A percentile compares a stretch with the other conserved stretches of the same genome.
Evolutionary conservation across 37 sponge, comb jelly and placozoan genomes (phyloP).

Genomic region (Hormiphora californensis): DNA sequence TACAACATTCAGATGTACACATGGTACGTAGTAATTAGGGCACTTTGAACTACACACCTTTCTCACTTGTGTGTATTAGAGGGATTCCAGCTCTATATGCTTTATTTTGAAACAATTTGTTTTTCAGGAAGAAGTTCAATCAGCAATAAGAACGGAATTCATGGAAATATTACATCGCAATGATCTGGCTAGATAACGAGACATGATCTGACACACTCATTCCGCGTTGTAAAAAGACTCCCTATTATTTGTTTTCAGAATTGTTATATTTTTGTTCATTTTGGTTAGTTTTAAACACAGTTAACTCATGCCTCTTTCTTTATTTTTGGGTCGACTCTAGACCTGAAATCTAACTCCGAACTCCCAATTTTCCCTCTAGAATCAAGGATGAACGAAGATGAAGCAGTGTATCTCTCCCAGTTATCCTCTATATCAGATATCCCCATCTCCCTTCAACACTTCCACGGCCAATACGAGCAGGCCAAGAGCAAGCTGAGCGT

Average conservation of each 20-base stretch:
- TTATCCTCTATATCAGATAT: slow-evolving; percentile 17
- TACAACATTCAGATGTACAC: too few species aligned
- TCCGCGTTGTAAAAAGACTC: too few species aligned
- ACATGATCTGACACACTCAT: too few species aligned
- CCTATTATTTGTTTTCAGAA: too few species aligned
- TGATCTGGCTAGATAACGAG: too few species aligned
- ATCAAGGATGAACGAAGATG: slow-evolving; percentile 42
- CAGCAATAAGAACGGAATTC: not conserved
- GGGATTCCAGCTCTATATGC: not conserved
- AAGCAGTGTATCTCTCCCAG: slow-evolving; percentile 17
- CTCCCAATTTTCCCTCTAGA: not conserved
- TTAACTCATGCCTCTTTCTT: too few species aligned
- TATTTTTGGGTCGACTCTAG: too few species aligned
- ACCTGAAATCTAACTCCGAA: too few species aligned
- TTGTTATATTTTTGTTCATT: too few species aligned
- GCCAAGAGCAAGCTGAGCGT: slow-evolving; percentile 35
- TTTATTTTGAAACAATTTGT: not conserved
- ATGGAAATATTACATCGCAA: not conserved
- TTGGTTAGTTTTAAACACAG: too few species aligned
- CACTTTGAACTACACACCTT: not conserved
- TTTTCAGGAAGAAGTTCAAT: not conserved
- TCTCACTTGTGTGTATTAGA: not conserved
- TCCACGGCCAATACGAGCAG: slow-evolving; percentile 10
- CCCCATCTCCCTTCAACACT: slow-evolving; percentile 36
- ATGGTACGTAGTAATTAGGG: too few species aligned